phyloP scores from a whole-genome alignment of 2,888 invertebrate species.

The Nymphalis polychloros region DNA sequence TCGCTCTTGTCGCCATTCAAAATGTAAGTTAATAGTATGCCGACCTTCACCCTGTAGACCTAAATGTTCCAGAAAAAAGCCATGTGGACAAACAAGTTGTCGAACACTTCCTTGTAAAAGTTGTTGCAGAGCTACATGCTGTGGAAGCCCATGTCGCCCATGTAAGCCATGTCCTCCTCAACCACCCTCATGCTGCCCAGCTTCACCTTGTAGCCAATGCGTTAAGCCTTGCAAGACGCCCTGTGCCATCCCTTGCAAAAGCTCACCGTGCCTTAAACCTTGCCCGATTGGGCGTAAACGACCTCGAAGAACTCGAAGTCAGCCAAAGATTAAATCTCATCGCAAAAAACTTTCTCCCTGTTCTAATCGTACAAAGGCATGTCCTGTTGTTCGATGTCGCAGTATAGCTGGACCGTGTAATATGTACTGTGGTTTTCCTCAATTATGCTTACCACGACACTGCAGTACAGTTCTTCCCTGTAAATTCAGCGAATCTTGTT shows the following conservation, averaged over 20 bases:
- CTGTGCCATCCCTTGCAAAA: conserved; percentile 52
- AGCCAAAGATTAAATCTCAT: conserved; percentile 59
- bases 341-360: conserved; percentile 66
- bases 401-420: conserved; percentile 59
- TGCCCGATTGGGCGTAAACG: conserved; percentile 61
- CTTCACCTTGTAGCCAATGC: conserved; percentile 38
- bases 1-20: conserved; percentile 50
- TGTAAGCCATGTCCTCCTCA: conserved; percentile 38
- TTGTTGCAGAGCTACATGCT: conserved; percentile 46
- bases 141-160: conserved; percentile 45
- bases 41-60: conserved; percentile 52
- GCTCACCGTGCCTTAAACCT: conserved; percentile 61
- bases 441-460: conserved; percentile 49
- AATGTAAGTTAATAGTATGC: conserved; percentile 60
- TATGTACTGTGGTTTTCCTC: conserved; percentile 41
- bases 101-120: conserved; percentile 43
- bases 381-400: conserved; percentile 61
- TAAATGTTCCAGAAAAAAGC: conserved; percentile 50
- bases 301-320: conserved; percentile 54
- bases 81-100: conserved; percentile 46
- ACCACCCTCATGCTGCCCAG: conserved; percentile 32
- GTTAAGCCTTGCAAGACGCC: conserved; percentile 44
- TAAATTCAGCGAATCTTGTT: conserved; percentile 39
- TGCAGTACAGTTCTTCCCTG: conserved; percentile 49
- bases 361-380: conserved; percentile 55